These are phyloP conservation scores for Anisognathus igniventris DNA, from an alignment of 2,797 vertebrate genomes.

Conservation along the genomic window DNA sequence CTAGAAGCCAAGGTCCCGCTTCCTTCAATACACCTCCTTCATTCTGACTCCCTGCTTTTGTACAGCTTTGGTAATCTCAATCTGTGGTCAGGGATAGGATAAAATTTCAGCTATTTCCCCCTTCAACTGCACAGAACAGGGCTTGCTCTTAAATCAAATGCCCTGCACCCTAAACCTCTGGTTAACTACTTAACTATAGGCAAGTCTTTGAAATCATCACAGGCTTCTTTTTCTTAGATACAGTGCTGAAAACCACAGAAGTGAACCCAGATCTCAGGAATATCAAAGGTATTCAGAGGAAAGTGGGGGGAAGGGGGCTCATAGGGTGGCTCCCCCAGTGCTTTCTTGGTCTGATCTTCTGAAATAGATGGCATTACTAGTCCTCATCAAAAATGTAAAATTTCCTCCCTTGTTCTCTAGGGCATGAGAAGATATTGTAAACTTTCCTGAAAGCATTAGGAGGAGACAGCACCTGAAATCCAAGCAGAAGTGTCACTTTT, in stretches of 20 bases:
- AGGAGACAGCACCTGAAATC: neutral
- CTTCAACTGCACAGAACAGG: constrained; percentile 18
- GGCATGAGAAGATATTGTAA: neutral
- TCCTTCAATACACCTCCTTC: constrained; percentile 65
- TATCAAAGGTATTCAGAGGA: neutral
- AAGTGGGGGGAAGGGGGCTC: neutral
- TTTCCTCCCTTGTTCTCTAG: neutral
- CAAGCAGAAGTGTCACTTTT: constrained; percentile 7
- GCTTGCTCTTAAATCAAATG: constrained; percentile 58
- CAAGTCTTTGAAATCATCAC: constrained; percentile 43
- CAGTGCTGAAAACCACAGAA: constrained; percentile 27
- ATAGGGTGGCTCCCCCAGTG: neutral
- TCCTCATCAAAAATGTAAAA: neutral
- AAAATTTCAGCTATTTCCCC: constrained; percentile 66
- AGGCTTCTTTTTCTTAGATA: neutral
- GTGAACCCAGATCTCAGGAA: neutral
- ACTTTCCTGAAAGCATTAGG: neutral
- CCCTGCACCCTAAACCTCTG: constrained; percentile 27
- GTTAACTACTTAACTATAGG: constrained; percentile 37
- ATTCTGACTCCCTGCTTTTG: constrained; percentile 59
- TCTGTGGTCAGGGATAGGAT: constrained; percentile 59
- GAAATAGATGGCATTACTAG: constrained; percentile 16
- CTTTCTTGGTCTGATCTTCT: neutral
- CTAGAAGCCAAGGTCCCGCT: constrained; percentile 52
- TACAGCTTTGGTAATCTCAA: constrained; percentile 59